These are phyloP conservation scores for Thaumatotibia leucotreta DNA, from an alignment of 1,140 invertebrate genomes.

Conservation along the genomic window DNA sequence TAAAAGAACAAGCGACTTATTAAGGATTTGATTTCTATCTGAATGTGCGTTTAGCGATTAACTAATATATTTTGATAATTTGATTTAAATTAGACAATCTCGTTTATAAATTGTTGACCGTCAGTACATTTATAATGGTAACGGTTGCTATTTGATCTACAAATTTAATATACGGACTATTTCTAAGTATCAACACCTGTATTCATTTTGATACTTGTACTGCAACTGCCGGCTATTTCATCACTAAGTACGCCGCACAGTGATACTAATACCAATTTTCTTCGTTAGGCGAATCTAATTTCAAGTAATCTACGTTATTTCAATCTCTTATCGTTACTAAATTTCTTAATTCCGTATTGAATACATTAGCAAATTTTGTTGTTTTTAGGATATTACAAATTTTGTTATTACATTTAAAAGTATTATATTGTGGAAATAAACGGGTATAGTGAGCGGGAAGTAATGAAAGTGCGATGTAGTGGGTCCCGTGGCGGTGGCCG, in stretches of 20 bases:
- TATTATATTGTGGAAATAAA: constrained; percentile 10
- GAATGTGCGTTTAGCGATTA: neutral
- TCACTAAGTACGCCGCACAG: neutral
- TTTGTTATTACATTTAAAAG: neutral
- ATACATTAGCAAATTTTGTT: too few species aligned
- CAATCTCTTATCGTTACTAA: constrained; percentile 5
- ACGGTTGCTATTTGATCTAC: too few species aligned
- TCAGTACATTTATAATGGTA: too few species aligned
- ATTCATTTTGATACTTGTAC: too few species aligned
- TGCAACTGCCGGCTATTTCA: too few species aligned
- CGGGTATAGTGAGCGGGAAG: neutral
- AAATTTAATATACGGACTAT: too few species aligned
- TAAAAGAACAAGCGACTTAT: neutral
- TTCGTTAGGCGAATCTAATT: neutral
- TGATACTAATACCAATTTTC: neutral
- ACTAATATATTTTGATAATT: neutral
- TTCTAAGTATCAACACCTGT: too few species aligned
- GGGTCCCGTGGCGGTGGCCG: neutral
- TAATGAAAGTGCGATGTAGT: neutral
- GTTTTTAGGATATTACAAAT: constrained; percentile 11
- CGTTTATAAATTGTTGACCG: too few species aligned
- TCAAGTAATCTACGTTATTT: neutral
- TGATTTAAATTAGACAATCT: neutral
- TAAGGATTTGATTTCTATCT: neutral
- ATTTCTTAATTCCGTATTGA: constrained; percentile 15